Evolutionary conservation across 2,797 vertebrate genomes (phyloP).

Genomic region (Channa striata): DNA sequence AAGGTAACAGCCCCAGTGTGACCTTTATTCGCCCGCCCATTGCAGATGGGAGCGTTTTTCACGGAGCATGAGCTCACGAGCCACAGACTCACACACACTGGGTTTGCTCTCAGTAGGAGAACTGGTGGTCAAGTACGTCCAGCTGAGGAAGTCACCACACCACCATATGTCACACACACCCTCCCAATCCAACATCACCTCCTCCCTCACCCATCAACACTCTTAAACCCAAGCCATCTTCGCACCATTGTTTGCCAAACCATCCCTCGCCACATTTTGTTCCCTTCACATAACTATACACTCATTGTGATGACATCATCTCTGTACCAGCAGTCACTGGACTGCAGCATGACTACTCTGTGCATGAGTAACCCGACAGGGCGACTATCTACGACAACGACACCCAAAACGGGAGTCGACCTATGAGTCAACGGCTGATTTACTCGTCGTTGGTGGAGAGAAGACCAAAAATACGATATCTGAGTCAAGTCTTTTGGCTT

Average conservation of each 20-base stretch:
- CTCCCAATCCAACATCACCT: not conserved
- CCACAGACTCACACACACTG: constrained; percentile 39
- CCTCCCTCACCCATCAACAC: not conserved
- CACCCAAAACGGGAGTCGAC: constrained; percentile 21
- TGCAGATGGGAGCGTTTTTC: constrained; percentile 70
- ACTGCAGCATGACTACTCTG: constrained; percentile 4
- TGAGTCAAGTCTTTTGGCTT: constrained; percentile 3
- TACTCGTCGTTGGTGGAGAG: constrained; percentile 6
- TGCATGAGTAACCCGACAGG: constrained; percentile 38
- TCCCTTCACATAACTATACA: not conserved
- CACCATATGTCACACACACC: constrained; percentile 72
- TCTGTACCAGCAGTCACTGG: constrained; percentile 19
- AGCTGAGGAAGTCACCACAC: constrained; percentile 67
- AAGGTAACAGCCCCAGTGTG: constrained; percentile 27
- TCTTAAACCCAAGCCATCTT: not conserved
- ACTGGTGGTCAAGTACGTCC: constrained; percentile 63
- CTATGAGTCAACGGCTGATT: constrained; percentile 36
- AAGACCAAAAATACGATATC: not conserved
- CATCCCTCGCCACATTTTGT: not conserved
- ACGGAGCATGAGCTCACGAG: constrained; percentile 55
- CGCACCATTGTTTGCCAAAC: not conserved
- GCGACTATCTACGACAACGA: not conserved
- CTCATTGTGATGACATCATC: constrained; percentile 46
- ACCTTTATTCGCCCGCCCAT: constrained; percentile 68
- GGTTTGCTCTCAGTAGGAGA: constrained; percentile 55